phyloP scores from a whole-genome alignment of 2,888 invertebrate species.

The Malthinus flaveolus region DNA sequence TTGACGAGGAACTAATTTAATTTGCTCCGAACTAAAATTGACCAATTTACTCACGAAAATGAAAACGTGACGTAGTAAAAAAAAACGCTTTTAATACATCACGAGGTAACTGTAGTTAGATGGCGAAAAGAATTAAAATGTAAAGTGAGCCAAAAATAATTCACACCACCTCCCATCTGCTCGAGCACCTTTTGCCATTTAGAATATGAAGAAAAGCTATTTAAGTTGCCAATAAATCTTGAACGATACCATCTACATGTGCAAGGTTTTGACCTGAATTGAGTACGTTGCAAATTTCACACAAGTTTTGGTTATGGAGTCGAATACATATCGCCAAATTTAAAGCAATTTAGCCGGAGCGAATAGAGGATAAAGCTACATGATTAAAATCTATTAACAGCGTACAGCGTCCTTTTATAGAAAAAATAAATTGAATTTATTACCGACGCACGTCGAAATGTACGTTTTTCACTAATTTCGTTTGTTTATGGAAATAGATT shows the following conservation, averaged over 20 bases:
- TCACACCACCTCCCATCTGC: neutral
- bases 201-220: slow-evolving; percentile 11
- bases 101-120: no score
- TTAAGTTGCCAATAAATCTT: slow-evolving; percentile 17
- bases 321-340: slow-evolving; percentile 15
- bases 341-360: slow-evolving; percentile 1
- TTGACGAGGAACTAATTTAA: no score
- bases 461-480: no score
- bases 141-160: no score
- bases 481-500: no score
- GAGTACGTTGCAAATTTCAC: slow-evolving; percentile 16
- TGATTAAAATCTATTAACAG: slow-evolving; percentile 18
- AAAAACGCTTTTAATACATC: no score
- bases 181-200: slow-evolving; percentile 5
- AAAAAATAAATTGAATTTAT: neutral
- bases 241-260: slow-evolving; percentile 18
- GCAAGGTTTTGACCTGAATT: slow-evolving; percentile 17
- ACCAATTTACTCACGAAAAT: no score
- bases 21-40: no score
- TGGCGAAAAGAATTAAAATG: no score
- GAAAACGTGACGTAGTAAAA: no score
- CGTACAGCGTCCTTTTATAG: neutral
- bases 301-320: slow-evolving; percentile 7
- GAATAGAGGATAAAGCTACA: neutral
- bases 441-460: neutral